Conservation (phyloP, 2,797 vertebrate species). For the Anolis apletophallus region DNA sequence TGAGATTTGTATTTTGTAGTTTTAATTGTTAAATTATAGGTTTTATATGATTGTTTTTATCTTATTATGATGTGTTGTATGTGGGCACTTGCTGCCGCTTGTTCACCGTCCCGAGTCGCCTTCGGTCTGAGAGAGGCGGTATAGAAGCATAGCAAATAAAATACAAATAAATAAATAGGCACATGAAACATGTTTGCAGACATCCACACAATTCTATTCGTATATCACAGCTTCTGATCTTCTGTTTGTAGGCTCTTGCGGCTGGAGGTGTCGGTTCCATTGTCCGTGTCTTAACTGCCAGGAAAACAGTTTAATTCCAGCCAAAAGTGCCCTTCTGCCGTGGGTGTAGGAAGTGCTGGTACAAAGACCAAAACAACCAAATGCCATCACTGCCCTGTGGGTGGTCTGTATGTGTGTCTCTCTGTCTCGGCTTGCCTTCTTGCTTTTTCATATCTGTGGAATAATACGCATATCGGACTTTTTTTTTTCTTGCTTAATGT, state of each 20-base stretch:
- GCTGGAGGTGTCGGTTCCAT: conserved; percentile 96
- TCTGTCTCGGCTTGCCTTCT: conserved; percentile 77
- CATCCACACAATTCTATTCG: not conserved
- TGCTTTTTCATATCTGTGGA: conserved; percentile 72
- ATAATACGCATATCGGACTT: conserved; percentile 66
- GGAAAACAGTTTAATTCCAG: conserved; percentile 91
- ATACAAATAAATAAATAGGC: too few relatives aligned
- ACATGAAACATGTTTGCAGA: not conserved
- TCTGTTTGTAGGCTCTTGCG: conserved; percentile 87
- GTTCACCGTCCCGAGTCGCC: too few relatives aligned
- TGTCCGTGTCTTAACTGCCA: conserved; percentile 94
- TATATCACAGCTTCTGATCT: accelerated
- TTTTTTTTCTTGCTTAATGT: conserved; percentile 64
- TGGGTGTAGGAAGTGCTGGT: conserved; percentile 71
- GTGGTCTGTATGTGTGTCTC: conserved; percentile 65
- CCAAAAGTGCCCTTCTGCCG: conserved; percentile 49
- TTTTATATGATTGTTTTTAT: too few relatives aligned
- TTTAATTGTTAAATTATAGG: too few relatives aligned
- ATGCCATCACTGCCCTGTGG: conserved; percentile 68
- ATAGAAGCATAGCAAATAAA: too few relatives aligned
- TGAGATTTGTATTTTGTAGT: too few relatives aligned
- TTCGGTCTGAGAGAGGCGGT: too few relatives aligned
- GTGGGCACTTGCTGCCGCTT: too few relatives aligned
- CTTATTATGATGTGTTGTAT: too few relatives aligned
- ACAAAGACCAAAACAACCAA: conserved; percentile 75